These are phyloP conservation scores for Artemia sinica DNA, from an alignment of 2,888 invertebrate genomes.

Conservation along the genomic window DNA sequence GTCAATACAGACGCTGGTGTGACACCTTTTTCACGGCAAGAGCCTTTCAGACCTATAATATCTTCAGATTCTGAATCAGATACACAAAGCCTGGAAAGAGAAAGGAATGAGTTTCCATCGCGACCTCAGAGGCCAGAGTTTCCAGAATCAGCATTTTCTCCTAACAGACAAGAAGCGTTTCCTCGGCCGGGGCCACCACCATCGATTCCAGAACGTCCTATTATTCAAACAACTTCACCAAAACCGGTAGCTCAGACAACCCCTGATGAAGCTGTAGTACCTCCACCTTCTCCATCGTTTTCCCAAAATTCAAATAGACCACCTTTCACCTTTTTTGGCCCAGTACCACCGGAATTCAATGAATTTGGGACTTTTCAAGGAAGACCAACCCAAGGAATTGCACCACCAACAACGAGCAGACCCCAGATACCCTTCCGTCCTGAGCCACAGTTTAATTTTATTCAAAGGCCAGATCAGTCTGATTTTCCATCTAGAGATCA, in stretches of 20 bases:
- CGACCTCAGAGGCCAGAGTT: not conserved
- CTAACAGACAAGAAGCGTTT: not conserved
- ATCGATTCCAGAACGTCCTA: not conserved
- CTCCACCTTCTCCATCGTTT: conserved; percentile 25
- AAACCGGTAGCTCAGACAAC: conserved; percentile 19
- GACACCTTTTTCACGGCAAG: not conserved
- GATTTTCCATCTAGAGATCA: not conserved
- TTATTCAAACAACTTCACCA: conserved; percentile 7
- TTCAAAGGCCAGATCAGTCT: conserved; percentile 2
- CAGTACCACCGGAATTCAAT: conserved; percentile 21
- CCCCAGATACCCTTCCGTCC: not conserved
- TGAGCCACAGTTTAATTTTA: conserved; percentile 9
- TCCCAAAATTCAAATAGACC: conserved; percentile 22
- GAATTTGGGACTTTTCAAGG: conserved; percentile 18
- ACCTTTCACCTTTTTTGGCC: conserved; percentile 19
- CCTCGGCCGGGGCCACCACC: not conserved
- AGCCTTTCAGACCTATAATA: not conserved
- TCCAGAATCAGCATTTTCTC: not conserved
- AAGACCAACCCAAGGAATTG: not conserved
- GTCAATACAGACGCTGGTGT: no score
- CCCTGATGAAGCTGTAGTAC: conserved; percentile 25
- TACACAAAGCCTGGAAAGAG: conserved; percentile 5
- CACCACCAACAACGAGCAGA: not conserved
- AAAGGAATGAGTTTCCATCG: not conserved
- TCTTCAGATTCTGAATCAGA: conserved; percentile 17